phyloP scores from a whole-genome alignment of 2,888 invertebrate genomes.

The Callosobruchus maculatus region DNA sequence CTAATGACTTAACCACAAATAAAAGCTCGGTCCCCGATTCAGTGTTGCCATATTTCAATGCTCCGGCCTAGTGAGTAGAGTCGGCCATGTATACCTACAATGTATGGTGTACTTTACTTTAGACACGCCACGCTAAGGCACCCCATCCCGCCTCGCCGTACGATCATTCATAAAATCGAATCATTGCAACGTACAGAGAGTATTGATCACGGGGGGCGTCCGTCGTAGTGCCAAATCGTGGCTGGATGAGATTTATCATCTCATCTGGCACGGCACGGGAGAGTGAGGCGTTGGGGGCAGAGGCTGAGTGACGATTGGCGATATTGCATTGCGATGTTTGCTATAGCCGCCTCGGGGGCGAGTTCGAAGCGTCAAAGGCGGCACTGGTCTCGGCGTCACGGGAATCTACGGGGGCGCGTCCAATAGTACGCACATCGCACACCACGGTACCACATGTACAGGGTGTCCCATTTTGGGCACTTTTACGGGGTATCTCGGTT shows the following conservation, averaged over 20 bases:
- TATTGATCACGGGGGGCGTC: conserved; percentile 10
- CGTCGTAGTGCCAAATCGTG: not conserved
- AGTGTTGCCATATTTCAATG: no score
- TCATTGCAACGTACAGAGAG: conserved; percentile 19
- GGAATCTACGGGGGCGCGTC: not conserved
- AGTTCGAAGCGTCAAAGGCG: not conserved
- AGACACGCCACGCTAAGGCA: conserved; percentile 8
- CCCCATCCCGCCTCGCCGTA: conserved; percentile 15
- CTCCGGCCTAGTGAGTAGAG: no score
- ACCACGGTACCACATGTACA: no score
- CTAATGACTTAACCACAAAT: no score
- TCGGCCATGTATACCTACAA: no score
- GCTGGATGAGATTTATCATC: not conserved
- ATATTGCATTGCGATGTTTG: not conserved
- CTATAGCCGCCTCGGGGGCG: not conserved
- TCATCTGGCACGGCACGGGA: not conserved
- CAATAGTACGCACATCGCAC: not conserved
- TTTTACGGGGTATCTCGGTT: no score
- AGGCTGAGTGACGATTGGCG: not conserved
- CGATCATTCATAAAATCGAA: conserved; percentile 32
- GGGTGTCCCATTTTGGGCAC: no score
- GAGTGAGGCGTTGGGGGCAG: not conserved
- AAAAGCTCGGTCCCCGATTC: no score
- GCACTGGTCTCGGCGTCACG: not conserved
- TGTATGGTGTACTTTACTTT: not conserved